These are phyloP conservation scores for Adelphocoris suturalis DNA, from an alignment of 2,888 invertebrate species.

Conservation along the genomic window DNA sequence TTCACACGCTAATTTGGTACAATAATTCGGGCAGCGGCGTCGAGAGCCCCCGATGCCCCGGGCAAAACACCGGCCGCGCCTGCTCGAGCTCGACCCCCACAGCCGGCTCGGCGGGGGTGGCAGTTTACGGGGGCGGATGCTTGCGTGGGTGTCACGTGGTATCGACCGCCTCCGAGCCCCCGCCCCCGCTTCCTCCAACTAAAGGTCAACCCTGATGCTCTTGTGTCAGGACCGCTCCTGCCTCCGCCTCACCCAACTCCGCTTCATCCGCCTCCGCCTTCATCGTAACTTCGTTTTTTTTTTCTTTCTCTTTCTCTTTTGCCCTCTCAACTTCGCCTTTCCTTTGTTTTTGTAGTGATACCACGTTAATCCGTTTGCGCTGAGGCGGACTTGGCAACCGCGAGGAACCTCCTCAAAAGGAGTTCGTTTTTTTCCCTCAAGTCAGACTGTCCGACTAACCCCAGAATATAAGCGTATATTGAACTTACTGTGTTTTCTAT, in stretches of 20 bases:
- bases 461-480: too few species aligned
- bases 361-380: slow-evolving; percentile 4
- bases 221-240: slow-evolving; percentile 53
- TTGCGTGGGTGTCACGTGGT: slow-evolving; percentile 70
- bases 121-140: slow-evolving; percentile 67
- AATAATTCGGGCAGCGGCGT: neutral
- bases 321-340: neutral
- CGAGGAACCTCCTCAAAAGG: neutral
- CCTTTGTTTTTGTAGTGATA: neutral
- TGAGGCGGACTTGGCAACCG: slow-evolving; percentile 20
- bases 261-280: neutral
- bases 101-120: slow-evolving; percentile 52
- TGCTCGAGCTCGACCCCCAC: neutral
- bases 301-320: neutral
- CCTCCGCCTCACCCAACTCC: neutral
- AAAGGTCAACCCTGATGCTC: slow-evolving; percentile 66
- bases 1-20: too few species aligned
- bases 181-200: slow-evolving; percentile 27
- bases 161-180: slow-evolving; percentile 64
- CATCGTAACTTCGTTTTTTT: neutral
- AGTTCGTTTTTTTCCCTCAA: neutral
- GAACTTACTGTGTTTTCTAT: too few species aligned
- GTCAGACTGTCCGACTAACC: neutral
- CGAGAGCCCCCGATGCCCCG: neutral
- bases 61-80: neutral